Conservation (phyloP, 2,113 vertebrate genomes). For the Gallinago undulata region DNA sequence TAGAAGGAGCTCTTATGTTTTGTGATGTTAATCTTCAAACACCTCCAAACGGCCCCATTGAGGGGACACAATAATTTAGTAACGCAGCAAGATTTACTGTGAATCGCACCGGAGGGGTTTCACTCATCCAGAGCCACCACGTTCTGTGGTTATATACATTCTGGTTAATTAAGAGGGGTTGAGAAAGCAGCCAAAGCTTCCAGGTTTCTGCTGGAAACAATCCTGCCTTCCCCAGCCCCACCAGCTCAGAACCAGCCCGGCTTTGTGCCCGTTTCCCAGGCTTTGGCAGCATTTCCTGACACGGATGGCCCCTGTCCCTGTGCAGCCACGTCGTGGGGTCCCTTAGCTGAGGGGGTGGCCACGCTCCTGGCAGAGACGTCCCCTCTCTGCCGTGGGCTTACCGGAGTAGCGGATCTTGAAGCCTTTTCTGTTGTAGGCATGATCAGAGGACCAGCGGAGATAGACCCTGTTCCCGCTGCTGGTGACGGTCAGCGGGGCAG, state of each 20-base stretch:
- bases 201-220: background rate
- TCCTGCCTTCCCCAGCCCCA: background rate
- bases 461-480: slow-evolving; percentile 90
- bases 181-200: background rate
- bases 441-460: slow-evolving; percentile 96
- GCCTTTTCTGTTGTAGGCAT: slow-evolving; percentile 93
- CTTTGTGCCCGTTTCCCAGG: fast-evolving
- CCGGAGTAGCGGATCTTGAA: slow-evolving; percentile 96
- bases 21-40: background rate
- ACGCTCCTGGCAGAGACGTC: background rate
- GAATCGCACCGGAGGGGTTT: background rate
- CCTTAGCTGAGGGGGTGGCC: background rate
- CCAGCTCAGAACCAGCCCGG: fast-evolving
- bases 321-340: background rate
- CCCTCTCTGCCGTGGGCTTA: slow-evolving; percentile 37
- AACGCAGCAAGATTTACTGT: too few relatives aligned
- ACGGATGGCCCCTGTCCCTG: background rate
- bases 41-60: fast-evolving
- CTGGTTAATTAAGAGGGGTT: background rate
- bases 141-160: fast-evolving
- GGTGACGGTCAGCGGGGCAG: slow-evolving; percentile 88
- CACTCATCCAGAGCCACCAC: fast-evolving
- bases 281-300: background rate
- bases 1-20: background rate
- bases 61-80: fast-evolving